Evolutionary conservation across 2,113 vertebrate genomes (phyloP).

Genomic region (Myiopsitta monachus): DNA sequence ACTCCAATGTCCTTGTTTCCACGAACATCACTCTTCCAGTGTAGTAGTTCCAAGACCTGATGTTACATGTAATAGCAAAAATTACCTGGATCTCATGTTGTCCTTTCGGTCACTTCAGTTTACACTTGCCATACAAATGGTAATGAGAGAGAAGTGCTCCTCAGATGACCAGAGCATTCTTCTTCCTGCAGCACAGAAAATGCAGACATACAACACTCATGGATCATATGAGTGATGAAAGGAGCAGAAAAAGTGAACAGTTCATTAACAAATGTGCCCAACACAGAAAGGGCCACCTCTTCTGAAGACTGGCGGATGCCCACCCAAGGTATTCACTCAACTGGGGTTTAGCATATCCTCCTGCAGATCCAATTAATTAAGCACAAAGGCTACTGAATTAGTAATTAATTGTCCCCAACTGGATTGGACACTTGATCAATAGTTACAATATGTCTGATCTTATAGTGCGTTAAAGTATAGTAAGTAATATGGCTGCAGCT

Average conservation of each 20-base stretch:
- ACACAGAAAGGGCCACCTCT: not conserved
- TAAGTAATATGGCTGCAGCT: not conserved
- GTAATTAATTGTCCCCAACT: not conserved
- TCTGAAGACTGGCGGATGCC: not conserved
- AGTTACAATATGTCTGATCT: not conserved
- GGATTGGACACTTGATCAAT: not conserved
- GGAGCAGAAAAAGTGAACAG: not conserved
- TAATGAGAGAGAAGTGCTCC: not conserved
- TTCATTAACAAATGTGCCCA: not conserved
- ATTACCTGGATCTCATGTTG: not conserved
- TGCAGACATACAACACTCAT: not conserved
- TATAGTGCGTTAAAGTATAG: not conserved
- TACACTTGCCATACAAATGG: not conserved
- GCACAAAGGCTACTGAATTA: not conserved
- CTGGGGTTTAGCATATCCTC: not conserved
- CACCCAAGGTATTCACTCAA: too few relatives aligned
- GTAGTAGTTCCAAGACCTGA: not conserved
- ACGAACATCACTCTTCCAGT: not conserved
- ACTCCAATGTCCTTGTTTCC: not conserved
- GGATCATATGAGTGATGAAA: not conserved
- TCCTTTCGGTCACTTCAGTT: not conserved
- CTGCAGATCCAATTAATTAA: not conserved
- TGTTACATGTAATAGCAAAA: not conserved
- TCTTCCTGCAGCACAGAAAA: not conserved
- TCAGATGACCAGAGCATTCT: not conserved